Evolutionary conservation across 2,888 invertebrate genomes (phyloP).

Genomic region (Aspidiotus rigidus): DNA sequence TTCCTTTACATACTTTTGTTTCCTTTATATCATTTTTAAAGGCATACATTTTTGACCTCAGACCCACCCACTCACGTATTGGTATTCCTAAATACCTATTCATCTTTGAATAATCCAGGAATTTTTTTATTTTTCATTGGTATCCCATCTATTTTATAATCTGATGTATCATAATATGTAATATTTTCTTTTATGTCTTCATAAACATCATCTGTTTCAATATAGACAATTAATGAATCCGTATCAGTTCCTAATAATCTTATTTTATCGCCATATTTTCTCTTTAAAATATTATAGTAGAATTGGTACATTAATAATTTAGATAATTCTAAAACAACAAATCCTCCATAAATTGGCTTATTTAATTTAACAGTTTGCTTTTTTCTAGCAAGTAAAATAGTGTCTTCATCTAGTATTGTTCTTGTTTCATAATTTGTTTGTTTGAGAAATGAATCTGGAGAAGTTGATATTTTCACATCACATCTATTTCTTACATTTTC

Average conservation of each 20-base stretch:
- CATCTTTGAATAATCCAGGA: conserved; percentile 20
- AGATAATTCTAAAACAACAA: conserved; percentile 7
- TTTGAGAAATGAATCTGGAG: conserved; percentile 12
- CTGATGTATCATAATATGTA: conserved; percentile 16
- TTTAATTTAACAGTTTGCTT: conserved; percentile 8
- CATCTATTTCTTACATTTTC: conserved; percentile 11
- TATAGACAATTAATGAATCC: conserved; percentile 14
- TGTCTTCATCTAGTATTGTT: conserved; percentile 18
- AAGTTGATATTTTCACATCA: conserved; percentile 14
- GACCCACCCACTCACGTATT: conserved; percentile 6
- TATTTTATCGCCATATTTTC: conserved; percentile 17
- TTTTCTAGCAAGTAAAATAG: conserved; percentile 13
- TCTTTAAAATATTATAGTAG: conserved; percentile 4
- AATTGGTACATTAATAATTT: conserved; percentile 15
- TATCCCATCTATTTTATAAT: conserved; percentile 21
- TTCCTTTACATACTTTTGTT: conserved; percentile 12
- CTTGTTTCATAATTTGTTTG: conserved; percentile 9
- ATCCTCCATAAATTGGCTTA: conserved; percentile 18
- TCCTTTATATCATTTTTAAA: conserved; percentile 20
- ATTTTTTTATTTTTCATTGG: conserved; percentile 16
- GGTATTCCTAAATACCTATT: conserved; percentile 18
- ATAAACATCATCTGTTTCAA: conserved; percentile 9
- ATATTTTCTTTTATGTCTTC: conserved; percentile 16
- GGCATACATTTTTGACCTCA: conserved; percentile 17
- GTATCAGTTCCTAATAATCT: conserved; percentile 20